These are phyloP conservation scores for Vollenhovia emeryi DNA, from an alignment of 1,140 invertebrate species.

Conservation along the genomic window DNA sequence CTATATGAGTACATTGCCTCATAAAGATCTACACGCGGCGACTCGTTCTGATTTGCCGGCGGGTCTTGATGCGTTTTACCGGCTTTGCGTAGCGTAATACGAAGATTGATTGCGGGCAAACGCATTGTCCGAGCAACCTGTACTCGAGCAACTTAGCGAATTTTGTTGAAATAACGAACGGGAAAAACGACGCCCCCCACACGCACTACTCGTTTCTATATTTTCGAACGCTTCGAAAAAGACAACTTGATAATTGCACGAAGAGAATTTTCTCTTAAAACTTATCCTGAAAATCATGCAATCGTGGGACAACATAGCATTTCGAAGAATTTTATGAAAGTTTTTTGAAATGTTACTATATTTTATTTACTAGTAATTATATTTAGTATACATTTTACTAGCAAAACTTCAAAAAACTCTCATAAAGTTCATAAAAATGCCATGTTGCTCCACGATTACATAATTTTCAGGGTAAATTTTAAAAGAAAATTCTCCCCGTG, in stretches of 20 bases:
- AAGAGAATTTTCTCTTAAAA: too few relatives aligned
- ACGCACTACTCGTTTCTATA: neutral
- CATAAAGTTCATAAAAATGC: too few relatives aligned
- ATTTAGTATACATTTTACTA: too few relatives aligned
- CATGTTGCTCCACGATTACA: too few relatives aligned
- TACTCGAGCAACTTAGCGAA: neutral
- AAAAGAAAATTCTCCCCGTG: too few relatives aligned
- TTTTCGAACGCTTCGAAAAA: neutral
- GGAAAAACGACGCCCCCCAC: neutral
- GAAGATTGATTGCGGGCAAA: conserved; percentile 5
- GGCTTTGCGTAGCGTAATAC: conserved; percentile 11
- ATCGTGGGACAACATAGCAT: too few relatives aligned
- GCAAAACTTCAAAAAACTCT: too few relatives aligned
- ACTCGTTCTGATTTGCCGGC: conserved; percentile 24
- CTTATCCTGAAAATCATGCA: too few relatives aligned
- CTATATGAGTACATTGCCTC: conserved; percentile 14
- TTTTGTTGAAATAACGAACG: neutral
- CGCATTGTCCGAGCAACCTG: neutral
- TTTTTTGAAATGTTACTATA: too few relatives aligned
- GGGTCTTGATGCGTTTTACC: neutral
- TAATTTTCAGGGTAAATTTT: too few relatives aligned
- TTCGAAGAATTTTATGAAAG: too few relatives aligned
- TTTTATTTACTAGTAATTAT: too few relatives aligned
- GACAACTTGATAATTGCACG: neutral
- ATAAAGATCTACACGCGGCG: conserved; percentile 39